Conservation (phyloP, 2,888 invertebrate species). For the Drosophila kanekoi region DNA sequence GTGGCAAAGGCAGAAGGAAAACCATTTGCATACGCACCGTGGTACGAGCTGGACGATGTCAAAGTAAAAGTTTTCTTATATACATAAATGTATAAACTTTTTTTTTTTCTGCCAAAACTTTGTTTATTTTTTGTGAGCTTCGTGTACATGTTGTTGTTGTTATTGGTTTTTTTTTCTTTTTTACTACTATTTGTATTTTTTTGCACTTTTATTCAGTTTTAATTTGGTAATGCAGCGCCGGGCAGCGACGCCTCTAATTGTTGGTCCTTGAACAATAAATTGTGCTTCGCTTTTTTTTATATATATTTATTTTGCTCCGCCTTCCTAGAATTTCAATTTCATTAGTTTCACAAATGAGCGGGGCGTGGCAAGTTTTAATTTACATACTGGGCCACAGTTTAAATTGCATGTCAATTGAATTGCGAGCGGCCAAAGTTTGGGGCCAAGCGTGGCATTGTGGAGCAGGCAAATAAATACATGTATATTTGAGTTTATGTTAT, state of each 20-base stretch:
- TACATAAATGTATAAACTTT: slow-evolving; percentile 29
- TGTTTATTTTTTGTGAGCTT: slow-evolving; percentile 48
- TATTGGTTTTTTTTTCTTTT: slow-evolving; percentile 23
- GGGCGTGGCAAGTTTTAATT: slow-evolving; percentile 60
- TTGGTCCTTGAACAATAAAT: slow-evolving; percentile 61
- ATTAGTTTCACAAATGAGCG: slow-evolving; percentile 69
- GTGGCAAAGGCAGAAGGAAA: slow-evolving; percentile 40
- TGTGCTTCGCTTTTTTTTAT: slow-evolving; percentile 16
- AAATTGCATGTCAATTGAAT: slow-evolving; percentile 48
- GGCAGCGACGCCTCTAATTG: slow-evolving; percentile 55
- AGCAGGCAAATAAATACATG: neutral
- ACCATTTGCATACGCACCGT: slow-evolving; percentile 74
- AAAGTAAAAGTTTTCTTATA: slow-evolving; percentile 45
- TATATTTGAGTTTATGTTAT: neutral
- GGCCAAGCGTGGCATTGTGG: slow-evolving; percentile 2
- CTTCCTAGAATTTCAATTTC: slow-evolving; percentile 53
- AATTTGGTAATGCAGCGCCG: slow-evolving; percentile 72
- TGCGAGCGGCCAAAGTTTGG: slow-evolving; percentile 6
- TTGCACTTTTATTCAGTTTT: slow-evolving; percentile 58
- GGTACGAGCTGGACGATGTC: slow-evolving; percentile 46
- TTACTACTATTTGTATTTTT: slow-evolving; percentile 17
- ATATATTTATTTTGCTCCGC: slow-evolving; percentile 36
- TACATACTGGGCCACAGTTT: slow-evolving; percentile 34
- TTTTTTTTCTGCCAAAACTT: slow-evolving; percentile 41
- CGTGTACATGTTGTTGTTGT: too few species aligned